Evolutionary conservation across 2,888 invertebrate genomes (phyloP).

Genomic region (Cantharis rustica): DNA sequence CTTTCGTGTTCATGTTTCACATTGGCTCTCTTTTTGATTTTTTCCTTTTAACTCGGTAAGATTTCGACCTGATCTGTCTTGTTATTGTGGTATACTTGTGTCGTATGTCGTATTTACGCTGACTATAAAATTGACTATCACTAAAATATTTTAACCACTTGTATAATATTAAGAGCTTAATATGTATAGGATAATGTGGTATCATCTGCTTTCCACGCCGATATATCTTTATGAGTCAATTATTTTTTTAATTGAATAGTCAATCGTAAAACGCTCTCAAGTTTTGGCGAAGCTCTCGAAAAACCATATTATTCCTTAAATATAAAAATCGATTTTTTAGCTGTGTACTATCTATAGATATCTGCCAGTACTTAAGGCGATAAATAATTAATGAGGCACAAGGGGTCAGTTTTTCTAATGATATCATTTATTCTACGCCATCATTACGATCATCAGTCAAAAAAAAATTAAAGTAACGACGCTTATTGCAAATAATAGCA

Average conservation of each 20-base stretch:
- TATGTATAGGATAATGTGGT: background rate
- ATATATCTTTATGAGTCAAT: background rate
- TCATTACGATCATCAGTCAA: background rate
- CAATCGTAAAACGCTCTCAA: background rate
- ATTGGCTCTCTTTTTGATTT: conserved; percentile 54
- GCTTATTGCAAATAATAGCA: background rate
- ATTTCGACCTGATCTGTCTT: conserved; percentile 49
- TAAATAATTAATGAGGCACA: background rate
- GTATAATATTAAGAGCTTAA: background rate
- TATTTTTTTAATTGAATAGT: background rate
- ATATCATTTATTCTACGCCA: background rate
- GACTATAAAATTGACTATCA: conserved; percentile 6
- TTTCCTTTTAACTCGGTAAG: conserved; percentile 48
- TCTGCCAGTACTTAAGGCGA: background rate
- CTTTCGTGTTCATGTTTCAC: conserved; percentile 55
- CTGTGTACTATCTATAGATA: background rate
- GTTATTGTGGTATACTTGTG: conserved; percentile 32
- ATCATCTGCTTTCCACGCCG: background rate
- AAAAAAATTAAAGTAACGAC: no score
- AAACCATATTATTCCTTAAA: background rate
- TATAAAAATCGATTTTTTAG: background rate
- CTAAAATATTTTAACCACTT: background rate
- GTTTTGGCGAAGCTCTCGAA: background rate
- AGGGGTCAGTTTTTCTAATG: background rate
- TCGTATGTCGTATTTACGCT: background rate